phyloP scores from a whole-genome alignment of 2,888 invertebrate genomes.

The Trissonchulus sp. region DNA sequence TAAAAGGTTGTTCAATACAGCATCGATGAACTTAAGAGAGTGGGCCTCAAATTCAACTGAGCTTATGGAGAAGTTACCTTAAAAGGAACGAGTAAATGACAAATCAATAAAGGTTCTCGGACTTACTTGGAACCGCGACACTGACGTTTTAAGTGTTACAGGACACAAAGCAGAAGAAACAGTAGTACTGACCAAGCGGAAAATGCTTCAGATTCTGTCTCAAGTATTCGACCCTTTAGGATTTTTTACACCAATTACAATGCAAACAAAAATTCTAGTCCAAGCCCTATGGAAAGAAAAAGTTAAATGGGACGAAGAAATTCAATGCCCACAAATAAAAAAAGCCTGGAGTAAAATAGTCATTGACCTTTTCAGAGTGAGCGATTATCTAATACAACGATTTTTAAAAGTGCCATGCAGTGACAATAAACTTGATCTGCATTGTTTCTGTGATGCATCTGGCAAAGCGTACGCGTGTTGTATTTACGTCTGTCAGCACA shows the following conservation, averaged over 20 bases:
- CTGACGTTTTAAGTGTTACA: neutral
- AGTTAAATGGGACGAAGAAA: too few species aligned
- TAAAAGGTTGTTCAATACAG: neutral
- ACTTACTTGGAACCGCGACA: neutral
- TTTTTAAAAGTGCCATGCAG: neutral
- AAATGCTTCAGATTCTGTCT: constrained; percentile 2
- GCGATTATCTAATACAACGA: neutral
- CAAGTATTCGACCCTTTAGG: constrained; percentile 5
- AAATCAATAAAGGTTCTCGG: constrained; percentile 8
- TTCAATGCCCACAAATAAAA: too few species aligned
- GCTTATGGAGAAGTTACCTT: neutral
- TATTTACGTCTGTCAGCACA: neutral
- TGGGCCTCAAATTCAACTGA: neutral
- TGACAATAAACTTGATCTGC: neutral
- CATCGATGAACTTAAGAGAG: constrained; percentile 15
- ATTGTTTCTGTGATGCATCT: constrained; percentile 9
- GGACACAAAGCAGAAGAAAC: neutral
- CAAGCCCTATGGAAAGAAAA: too few species aligned
- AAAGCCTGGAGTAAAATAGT: neutral
- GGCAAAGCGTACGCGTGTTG: neutral
- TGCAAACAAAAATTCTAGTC: too few species aligned
- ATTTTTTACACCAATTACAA: neutral
- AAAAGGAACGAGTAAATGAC: neutral
- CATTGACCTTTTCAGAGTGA: neutral
- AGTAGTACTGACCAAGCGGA: constrained; percentile 6